Evolutionary conservation across 2,797 vertebrate species (phyloP).

Genomic region (Channa striata): DNA sequence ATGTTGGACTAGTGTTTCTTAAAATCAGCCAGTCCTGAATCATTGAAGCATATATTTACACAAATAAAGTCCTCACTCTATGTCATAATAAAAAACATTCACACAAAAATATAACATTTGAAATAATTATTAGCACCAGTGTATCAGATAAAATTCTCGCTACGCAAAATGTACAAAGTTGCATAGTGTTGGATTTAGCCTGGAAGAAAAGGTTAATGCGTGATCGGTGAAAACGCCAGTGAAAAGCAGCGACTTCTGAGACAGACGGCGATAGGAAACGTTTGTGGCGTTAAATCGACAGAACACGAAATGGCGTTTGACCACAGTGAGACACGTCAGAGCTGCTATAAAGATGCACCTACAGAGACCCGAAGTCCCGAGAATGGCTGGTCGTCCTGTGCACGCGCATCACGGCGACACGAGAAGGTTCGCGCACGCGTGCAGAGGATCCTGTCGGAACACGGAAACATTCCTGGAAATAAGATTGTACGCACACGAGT

Average conservation of each 20-base stretch:
- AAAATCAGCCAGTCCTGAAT: constrained; percentile 87
- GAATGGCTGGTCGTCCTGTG: too few species aligned
- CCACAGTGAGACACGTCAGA: constrained; percentile 3
- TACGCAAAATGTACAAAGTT: constrained; percentile 95
- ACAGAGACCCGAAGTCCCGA: constrained; percentile 10
- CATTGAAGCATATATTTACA: constrained; percentile 92
- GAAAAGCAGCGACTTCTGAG: constrained; percentile 68
- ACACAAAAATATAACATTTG: constrained; percentile 99
- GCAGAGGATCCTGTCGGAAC: too few species aligned
- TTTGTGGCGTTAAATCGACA: background rate
- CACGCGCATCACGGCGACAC: too few species aligned
- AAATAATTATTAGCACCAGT: constrained; percentile 99
- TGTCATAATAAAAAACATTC: constrained; percentile 92
- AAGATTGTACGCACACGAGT: too few species aligned
- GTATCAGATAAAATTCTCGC: constrained; percentile 95
- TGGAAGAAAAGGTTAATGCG: constrained; percentile 59
- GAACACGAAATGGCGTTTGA: constrained; percentile 30
- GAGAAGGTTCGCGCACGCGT: too few species aligned
- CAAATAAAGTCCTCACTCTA: constrained; percentile 88
- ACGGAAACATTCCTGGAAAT: too few species aligned
- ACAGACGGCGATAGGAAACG: background rate
- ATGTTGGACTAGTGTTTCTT: constrained; percentile 38
- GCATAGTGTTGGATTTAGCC: constrained; percentile 91
- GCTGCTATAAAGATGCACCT: background rate
- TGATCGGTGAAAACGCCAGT: constrained; percentile 58